phyloP scores from a whole-genome alignment of 2,113 vertebrate genomes.

The Zosterops lateralis region DNA sequence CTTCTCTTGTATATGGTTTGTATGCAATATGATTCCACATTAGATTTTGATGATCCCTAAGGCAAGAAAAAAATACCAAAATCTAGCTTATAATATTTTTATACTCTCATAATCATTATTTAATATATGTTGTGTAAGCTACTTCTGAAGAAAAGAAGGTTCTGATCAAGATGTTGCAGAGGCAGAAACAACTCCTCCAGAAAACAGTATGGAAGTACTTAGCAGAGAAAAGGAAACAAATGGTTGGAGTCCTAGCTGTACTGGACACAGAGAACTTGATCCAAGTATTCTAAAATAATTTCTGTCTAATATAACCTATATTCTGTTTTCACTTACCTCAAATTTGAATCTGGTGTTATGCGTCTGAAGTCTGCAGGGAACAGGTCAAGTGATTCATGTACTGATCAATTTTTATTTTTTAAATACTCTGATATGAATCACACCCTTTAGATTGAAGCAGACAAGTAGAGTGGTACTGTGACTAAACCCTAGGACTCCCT shows the following conservation, averaged over 20 bases:
- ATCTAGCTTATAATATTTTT: not conserved
- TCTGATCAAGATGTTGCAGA: not conserved
- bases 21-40: not conserved
- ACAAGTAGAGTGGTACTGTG: not conserved
- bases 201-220: not conserved
- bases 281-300: not conserved
- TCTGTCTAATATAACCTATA: not conserved
- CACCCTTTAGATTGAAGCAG: not conserved
- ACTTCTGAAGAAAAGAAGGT: not conserved
- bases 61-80: not conserved
- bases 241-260: not conserved
- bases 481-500: not conserved
- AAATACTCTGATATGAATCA: not conserved
- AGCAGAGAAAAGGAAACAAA: not conserved
- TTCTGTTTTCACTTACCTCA: not conserved
- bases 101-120: not conserved
- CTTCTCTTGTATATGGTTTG: not conserved
- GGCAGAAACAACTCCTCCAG: not conserved
- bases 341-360: not conserved
- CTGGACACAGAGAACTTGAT: not conserved
- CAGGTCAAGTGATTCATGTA: not conserved
- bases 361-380: not conserved
- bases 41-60: not conserved
- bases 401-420: not conserved
- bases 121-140: not conserved